A percentile compares a stretch with the other conserved stretches of the same genome.
These are phyloP conservation scores for Meteorus colon DNA, from an alignment of 2,888 invertebrate species.

Conservation along the genomic window DNA sequence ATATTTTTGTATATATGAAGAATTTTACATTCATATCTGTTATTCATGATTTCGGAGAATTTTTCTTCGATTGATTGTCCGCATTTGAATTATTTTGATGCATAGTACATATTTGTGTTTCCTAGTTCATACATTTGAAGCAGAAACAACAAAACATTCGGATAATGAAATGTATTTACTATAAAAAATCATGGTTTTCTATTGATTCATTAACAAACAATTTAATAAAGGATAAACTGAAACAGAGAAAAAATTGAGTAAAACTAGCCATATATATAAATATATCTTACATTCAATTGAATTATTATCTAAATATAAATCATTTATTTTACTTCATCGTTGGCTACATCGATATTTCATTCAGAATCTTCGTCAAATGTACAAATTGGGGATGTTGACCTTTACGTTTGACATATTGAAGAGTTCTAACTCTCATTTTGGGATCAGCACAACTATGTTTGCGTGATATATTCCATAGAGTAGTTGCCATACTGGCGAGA, in stretches of 20 bases:
- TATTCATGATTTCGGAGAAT: background rate
- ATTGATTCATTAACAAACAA: slow-evolving; percentile 36
- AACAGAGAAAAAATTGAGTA: background rate
- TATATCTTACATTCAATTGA: background rate
- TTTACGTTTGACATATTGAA: slow-evolving; percentile 66
- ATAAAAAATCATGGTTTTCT: slow-evolving; percentile 60
- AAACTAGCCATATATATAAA: background rate
- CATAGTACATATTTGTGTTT: background rate
- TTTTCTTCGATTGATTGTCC: background rate
- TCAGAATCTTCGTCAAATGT: slow-evolving; percentile 64
- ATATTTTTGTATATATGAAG: slow-evolving; percentile 32
- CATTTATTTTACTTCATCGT: slow-evolving; percentile 16
- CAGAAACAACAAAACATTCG: slow-evolving; percentile 13
- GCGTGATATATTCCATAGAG: slow-evolving; percentile 87
- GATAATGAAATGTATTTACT: slow-evolving; percentile 7
- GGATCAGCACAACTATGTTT: slow-evolving; percentile 78
- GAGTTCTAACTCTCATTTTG: slow-evolving; percentile 71
- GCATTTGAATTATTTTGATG: background rate
- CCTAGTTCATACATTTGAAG: background rate
- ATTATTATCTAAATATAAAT: slow-evolving; percentile 1
- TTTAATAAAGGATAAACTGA: background rate
- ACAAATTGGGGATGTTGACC: slow-evolving; percentile 62
- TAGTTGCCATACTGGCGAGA: slow-evolving; percentile 82
- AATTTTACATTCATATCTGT: background rate
- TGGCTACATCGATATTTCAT: slow-evolving; percentile 59